Conservation (phyloP, 2,797 vertebrate species). For the Sphenopsis melanotis region DNA sequence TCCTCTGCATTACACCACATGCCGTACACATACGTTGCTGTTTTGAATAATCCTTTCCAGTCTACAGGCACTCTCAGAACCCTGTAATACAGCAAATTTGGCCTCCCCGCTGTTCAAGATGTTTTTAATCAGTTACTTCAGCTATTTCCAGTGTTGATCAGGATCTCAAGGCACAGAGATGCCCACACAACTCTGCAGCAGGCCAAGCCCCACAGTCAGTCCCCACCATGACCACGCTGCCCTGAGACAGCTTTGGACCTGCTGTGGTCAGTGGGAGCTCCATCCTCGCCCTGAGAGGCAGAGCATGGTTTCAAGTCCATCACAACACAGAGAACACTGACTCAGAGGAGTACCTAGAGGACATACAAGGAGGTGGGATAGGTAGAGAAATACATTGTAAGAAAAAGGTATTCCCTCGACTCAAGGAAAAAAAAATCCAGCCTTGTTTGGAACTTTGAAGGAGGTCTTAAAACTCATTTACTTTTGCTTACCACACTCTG, state of each 20-base stretch:
- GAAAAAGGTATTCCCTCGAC: neutral
- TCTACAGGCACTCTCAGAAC: neutral
- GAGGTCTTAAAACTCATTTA: neutral
- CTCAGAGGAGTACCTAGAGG: neutral
- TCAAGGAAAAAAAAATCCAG: neutral
- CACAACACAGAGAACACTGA: rapidly evolving
- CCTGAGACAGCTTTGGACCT: neutral
- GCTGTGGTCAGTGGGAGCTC: rapidly evolving
- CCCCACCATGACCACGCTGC: rapidly evolving
- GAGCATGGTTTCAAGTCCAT: neutral
- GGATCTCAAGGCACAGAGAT: neutral
- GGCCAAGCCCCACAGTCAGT: rapidly evolving
- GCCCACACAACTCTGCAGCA: rapidly evolving
- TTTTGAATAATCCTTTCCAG: neutral
- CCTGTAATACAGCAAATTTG: neutral
- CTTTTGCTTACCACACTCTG: neutral
- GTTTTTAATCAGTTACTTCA: neutral
- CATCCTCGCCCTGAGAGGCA: neutral
- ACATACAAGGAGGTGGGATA: neutral
- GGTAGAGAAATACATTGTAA: neutral
- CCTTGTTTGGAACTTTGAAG: neutral
- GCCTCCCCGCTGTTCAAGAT: neutral
- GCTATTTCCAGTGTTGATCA: neutral
- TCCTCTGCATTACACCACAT: neutral
- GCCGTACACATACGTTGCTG: rapidly evolving